A percentile compares a stretch with the other conserved stretches of the same genome.
Conservation (phyloP, 2,113 vertebrate species). For the Eudyptes chrysolophus region DNA sequence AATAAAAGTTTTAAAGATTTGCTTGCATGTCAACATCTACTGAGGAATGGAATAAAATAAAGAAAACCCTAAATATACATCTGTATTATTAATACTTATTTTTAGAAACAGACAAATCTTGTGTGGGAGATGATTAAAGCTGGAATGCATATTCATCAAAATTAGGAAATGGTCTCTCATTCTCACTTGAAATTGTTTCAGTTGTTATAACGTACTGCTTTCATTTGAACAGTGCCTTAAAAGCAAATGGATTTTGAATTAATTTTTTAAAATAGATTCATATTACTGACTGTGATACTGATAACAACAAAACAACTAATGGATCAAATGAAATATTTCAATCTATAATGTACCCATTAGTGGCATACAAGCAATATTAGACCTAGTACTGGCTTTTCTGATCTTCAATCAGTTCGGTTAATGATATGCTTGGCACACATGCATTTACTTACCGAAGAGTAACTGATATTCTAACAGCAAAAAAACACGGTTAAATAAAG, state of each 20-base stretch:
- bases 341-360: neutral
- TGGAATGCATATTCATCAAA: neutral
- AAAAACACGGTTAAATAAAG: neutral
- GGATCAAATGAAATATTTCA: conserved; percentile 7
- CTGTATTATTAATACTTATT: neutral
- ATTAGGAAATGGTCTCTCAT: neutral
- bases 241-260: conserved; percentile 13
- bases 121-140: neutral
- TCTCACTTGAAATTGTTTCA: neutral
- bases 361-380: neutral
- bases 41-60: neutral
- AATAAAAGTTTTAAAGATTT: neutral
- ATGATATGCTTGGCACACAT: neutral
- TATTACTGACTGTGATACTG: neutral
- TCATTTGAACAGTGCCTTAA: neutral
- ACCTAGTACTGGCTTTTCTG: neutral
- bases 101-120: neutral
- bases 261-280: neutral
- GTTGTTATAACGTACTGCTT: neutral
- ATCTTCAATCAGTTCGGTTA: neutral
- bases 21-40: neutral
- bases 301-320: neutral
- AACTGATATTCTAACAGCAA: neutral
- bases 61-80: neutral
- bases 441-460: neutral